These are phyloP conservation scores for Drosophila baimaii DNA, from an alignment of 1,140 invertebrate species.

Conservation along the genomic window DNA sequence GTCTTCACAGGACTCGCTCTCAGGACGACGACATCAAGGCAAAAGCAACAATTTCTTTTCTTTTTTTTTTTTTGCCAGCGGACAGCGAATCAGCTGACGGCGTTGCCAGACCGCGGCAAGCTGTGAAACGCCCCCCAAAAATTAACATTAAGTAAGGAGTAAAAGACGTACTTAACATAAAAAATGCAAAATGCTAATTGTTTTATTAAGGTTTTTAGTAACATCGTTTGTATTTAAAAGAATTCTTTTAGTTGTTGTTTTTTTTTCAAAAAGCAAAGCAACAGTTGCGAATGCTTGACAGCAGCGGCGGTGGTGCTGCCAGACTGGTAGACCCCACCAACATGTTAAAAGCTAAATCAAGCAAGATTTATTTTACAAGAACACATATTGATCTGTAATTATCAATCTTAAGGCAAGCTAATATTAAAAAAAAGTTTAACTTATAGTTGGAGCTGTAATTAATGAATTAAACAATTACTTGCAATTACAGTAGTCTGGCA, in stretches of 20 bases:
- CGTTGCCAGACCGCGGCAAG: constrained; percentile 6
- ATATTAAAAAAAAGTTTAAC: too few species aligned
- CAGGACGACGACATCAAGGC: not conserved
- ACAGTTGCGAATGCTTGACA: not conserved
- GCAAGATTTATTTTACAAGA: not conserved
- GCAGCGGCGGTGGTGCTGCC: not conserved
- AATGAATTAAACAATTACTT: too few species aligned
- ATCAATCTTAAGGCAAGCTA: too few species aligned
- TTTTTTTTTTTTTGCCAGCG: constrained; percentile 8
- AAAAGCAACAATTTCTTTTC: constrained; percentile 47
- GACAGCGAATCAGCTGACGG: constrained; percentile 24
- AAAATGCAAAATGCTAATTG: not conserved
- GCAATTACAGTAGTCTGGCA: not conserved
- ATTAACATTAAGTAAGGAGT: not conserved
- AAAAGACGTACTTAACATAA: too few species aligned
- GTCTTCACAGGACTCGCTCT: too few species aligned
- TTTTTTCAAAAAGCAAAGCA: not conserved
- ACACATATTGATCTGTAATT: too few species aligned
- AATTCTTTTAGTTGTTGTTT: not conserved
- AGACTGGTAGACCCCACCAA: not conserved
- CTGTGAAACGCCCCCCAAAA: constrained; percentile 24
- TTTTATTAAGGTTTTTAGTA: not conserved
- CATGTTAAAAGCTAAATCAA: not conserved
- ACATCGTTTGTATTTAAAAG: not conserved
- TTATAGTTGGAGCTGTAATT: too few species aligned